Base-by-base conservation (phyloP, 1,140 invertebrate species). In the Conus betulinus region DNA sequence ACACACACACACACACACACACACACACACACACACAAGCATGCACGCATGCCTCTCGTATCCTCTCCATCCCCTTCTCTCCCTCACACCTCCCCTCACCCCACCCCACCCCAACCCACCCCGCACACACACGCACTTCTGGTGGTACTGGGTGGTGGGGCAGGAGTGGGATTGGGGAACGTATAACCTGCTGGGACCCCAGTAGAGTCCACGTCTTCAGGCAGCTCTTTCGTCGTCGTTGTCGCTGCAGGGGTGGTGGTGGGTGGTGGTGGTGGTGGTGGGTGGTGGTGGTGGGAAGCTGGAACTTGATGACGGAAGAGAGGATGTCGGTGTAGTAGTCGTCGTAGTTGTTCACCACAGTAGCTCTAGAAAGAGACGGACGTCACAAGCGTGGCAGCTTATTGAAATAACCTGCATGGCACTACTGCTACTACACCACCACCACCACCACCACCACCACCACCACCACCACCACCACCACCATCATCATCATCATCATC, bases 1-100 rank as follows among this genome's bases (percentile, higher is more conserved):
- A 71, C 67, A 71, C 67, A 71, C 67, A 71, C 67, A 71, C 67
- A 71, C 67, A 71, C 67, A 71, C 67, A 71, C 67, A 71, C 67
- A 71, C 3, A 10, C 67, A 71, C 67, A 71, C 67, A 71, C 67
- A 10, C 23, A 23, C 67, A 10, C 20, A 71, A 3, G 67, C 23
- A 71, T 71, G 23, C 67, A 71, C 67, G 23, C 4, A 10, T 20
- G 17, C 67, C 11, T 63, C 60, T 20, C 60, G 0, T 17, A 1
- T 20, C 60, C 60, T 20, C 60, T 63, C 60, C 60, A 20, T 11
- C 60, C 60, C 60, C 60, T 20, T 63, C 17, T 7, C 57, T 20
- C 67, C 67, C 67, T n/a, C 67, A 6, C 67, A 6, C 67, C 67
- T 23, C 23, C 67, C 67, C 67, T 71, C 23, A 20, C 67, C 67